Conservation (phyloP, 64 coral and sea anemone genomes). For the Pocillopora damicornis region DNA sequence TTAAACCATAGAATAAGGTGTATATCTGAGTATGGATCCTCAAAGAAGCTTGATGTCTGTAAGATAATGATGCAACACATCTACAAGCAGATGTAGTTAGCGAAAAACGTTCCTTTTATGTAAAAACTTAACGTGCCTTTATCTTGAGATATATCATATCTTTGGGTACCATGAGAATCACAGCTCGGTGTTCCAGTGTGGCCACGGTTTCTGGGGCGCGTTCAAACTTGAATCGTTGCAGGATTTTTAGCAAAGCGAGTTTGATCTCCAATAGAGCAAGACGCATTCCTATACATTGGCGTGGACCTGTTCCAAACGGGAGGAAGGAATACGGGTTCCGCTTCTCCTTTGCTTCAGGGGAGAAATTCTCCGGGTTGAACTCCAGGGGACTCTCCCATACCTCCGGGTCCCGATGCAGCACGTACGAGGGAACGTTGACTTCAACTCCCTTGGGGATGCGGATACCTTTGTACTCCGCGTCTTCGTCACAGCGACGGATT, state of each 20-base stretch:
- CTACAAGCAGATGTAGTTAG: no score
- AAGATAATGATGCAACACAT: no score
- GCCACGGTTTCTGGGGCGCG: slow-evolving; percentile 51
- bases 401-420: slow-evolving; percentile 74
- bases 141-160: slow-evolving; percentile 58
- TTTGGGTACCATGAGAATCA: slow-evolving; percentile 48
- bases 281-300: slow-evolving; percentile 76
- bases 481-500: slow-evolving; percentile 33
- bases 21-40: no score
- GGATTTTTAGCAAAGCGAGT: slow-evolving; percentile 40
- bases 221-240: slow-evolving; percentile 71
- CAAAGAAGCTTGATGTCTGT: no score
- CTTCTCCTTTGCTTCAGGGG: slow-evolving; percentile 56
- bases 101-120: not conserved
- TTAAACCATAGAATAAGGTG: no score
- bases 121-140: slow-evolving; percentile 34
- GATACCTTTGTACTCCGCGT: slow-evolving; percentile 42
- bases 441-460: slow-evolving; percentile 61
- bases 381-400: slow-evolving; percentile 67
- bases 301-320: slow-evolving; percentile 76
- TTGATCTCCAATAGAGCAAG: slow-evolving; percentile 76
- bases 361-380: slow-evolving; percentile 77
- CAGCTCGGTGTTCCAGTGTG: slow-evolving; percentile 51
- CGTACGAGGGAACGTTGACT: slow-evolving; percentile 58
- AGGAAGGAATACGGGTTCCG: slow-evolving; percentile 71